Base-by-base conservation (phyloP, 2,888 invertebrate genomes). In the Mesochorus sp. region DNA sequence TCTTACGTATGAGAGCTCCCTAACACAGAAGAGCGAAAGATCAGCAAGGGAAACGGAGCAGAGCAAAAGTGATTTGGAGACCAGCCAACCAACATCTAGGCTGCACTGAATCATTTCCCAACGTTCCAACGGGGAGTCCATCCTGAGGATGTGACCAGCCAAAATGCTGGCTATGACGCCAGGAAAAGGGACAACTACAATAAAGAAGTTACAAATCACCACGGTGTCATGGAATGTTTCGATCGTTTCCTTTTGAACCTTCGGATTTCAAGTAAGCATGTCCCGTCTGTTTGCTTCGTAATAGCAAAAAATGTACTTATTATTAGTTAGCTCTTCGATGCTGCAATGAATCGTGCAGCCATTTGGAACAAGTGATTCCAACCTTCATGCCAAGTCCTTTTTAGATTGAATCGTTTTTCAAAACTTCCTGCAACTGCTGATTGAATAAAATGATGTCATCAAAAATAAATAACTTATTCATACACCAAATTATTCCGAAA, bases 1-100 rank as follows among this genome's bases (percentile, higher is more conserved):
- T 53, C 67, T 67, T 31, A 42, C 53, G 53, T 39, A 53, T 19
- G 51, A 61, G 47, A 37, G 49, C 34, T 37, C 42, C 66, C 39
- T 39, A 70, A 70, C 42, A 70, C 64, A 47, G n/a, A n/a, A 67
- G 53, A 77, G 55, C 44, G 55, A 39, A 67, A 55, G 53, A 68
- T 62, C 64, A 66, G 74, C 74, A 72, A 31, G 44, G 44, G 77
- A 73, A 76, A 24, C 59, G 34, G 51, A 73, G 76, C 79, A 62
- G 51, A 68, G 64, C 64, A 66, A 55, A 88, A 88, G 87, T 88
- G 87, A 89, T 89, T 89, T 89, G 89, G 89, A 88, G 83, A 84
- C 75, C 82, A 85, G 88, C 88, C 89, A 89, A 85, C 72, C 79
- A 83, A 80, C 84, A 85, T 86, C 86, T 85, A 84, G 85, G 82